These are phyloP conservation scores for Myotis lucifugus DNA, from an alignment of 2,113 vertebrate species.

Conservation along the genomic window DNA sequence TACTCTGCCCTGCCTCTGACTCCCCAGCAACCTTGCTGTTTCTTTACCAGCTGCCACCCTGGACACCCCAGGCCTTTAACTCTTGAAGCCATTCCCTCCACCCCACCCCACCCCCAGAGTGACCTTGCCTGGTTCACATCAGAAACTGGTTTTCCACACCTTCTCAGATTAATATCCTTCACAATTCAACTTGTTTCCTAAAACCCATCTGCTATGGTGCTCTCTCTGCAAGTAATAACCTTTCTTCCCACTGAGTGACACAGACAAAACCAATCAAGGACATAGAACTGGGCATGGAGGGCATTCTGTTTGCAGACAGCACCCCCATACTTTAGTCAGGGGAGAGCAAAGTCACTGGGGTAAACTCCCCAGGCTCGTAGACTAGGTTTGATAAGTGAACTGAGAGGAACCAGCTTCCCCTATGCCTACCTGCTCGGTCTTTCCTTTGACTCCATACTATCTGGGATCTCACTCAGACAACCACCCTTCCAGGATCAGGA, in stretches of 20 bases:
- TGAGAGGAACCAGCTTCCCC: neutral
- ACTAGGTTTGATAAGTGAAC: neutral
- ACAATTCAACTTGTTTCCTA: neutral
- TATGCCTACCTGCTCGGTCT: neutral
- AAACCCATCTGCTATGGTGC: neutral
- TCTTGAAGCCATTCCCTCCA: neutral
- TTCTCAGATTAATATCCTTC: neutral
- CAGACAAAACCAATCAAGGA: neutral
- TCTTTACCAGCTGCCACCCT: neutral
- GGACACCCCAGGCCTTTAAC: neutral
- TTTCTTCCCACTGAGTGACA: neutral
- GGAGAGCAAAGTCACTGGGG: neutral
- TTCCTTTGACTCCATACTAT: neutral
- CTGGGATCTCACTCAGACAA: slow-evolving; percentile 1
- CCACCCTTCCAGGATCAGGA: neutral
- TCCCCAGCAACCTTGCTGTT: neutral
- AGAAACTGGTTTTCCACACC: neutral
- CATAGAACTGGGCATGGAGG: neutral
- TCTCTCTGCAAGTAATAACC: neutral
- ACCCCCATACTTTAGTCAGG: neutral
- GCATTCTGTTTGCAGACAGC: neutral
- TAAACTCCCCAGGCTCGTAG: neutral
- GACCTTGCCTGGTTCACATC: neutral
- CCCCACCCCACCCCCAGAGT: neutral
- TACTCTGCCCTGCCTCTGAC: no score